Percentiles rank a stretch among this genome's conserved stretches.
Evolutionary conservation across 1,140 invertebrate species (phyloP).

Genomic region (Ganaspis sp.): DNA sequence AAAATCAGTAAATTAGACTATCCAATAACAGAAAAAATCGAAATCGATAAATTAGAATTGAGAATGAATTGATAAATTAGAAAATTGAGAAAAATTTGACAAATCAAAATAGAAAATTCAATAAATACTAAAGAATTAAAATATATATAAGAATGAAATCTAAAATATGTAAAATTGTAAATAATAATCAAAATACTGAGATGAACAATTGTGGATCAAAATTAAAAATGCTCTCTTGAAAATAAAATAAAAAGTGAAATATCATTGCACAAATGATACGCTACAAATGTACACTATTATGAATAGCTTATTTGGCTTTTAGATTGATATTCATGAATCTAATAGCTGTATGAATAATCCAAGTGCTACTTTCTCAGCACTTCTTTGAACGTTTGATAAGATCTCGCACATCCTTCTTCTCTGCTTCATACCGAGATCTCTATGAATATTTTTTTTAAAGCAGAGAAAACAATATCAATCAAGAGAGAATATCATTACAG

Average conservation of each 20-base stretch:
- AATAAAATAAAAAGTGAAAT: background rate
- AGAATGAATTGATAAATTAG: too few relatives aligned
- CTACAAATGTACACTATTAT: background rate
- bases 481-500: background rate
- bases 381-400: background rate
- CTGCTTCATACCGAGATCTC: background rate
- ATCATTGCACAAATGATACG: background rate
- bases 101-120: too few relatives aligned
- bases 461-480: constrained; percentile 21
- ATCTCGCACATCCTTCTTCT: background rate
- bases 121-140: too few relatives aligned
- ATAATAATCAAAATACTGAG: too few relatives aligned
- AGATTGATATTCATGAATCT: background rate
- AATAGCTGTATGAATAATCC: background rate
- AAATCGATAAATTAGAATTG: too few relatives aligned
- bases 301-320: background rate
- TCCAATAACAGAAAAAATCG: too few relatives aligned
- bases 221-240: background rate
- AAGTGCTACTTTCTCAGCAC: background rate
- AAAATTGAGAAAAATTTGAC: too few relatives aligned
- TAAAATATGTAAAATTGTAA: too few relatives aligned
- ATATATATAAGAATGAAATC: too few relatives aligned
- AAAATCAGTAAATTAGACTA: too few relatives aligned
- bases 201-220: too few relatives aligned
- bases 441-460: background rate